These are phyloP conservation scores for Pseudochromis fuscus DNA, from an alignment of 2,797 vertebrate species.

Conservation along the genomic window DNA sequence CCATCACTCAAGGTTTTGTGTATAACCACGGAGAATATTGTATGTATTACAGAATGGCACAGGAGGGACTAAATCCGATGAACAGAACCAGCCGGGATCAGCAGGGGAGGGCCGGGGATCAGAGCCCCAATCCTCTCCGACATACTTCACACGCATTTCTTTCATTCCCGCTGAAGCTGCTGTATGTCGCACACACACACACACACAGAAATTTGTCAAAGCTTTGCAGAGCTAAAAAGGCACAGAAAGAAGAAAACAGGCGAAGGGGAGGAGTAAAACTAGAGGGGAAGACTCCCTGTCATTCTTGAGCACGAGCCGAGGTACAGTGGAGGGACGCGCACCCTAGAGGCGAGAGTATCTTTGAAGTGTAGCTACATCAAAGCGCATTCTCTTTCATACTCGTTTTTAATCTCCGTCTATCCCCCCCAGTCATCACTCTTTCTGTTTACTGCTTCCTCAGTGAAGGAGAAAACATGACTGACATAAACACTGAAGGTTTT, in stretches of 20 bases:
- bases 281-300: slow-evolving; percentile 28
- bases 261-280: neutral
- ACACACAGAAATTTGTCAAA: slow-evolving; percentile 21
- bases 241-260: neutral
- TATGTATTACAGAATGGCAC: slow-evolving; percentile 25
- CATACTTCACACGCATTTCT: slow-evolving; percentile 52
- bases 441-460: slow-evolving; percentile 41
- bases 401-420: slow-evolving; percentile 50
- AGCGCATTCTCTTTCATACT: slow-evolving; percentile 37
- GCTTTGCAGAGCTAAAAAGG: slow-evolving; percentile 19
- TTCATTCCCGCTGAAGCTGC: slow-evolving; percentile 27
- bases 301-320: slow-evolving; percentile 26
- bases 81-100: slow-evolving; percentile 51
- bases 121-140: slow-evolving; percentile 53
- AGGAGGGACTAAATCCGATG: slow-evolving; percentile 43
- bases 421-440: slow-evolving; percentile 34
- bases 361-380: slow-evolving; percentile 75
- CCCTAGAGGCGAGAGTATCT: slow-evolving; percentile 57
- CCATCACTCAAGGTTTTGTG: slow-evolving; percentile 3
- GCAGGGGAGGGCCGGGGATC: slow-evolving; percentile 46
- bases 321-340: slow-evolving; percentile 52
- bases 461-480: slow-evolving; percentile 42
- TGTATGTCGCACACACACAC: slow-evolving; percentile 1
- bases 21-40: neutral
- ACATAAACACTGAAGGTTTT: slow-evolving; percentile 7